These are phyloP conservation scores for Ptychobarbus kaznakovi DNA, from an alignment of 2,797 vertebrate species.

Conservation along the genomic window DNA sequence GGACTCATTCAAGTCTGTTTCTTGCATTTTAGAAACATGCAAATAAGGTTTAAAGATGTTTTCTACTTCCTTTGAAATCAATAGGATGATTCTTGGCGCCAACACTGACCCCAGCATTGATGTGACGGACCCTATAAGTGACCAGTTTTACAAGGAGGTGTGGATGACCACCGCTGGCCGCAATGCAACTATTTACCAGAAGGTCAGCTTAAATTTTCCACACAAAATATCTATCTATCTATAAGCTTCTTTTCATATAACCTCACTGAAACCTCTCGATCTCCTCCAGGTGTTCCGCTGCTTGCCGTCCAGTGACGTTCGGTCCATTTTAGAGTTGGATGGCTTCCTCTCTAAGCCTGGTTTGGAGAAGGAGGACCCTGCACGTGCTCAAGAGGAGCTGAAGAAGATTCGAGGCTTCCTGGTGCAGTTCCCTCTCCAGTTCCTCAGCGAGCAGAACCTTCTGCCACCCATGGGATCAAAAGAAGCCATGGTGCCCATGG, in stretches of 20 bases:
- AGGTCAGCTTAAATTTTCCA: slow-evolving; percentile 57
- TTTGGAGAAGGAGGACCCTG: slow-evolving; percentile 84
- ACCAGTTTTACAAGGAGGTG: slow-evolving; percentile 95
- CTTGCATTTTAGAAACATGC: background rate
- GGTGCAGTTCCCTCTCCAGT: slow-evolving; percentile 94
- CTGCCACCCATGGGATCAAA: slow-evolving; percentile 93
- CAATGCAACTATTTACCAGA: slow-evolving; percentile 93
- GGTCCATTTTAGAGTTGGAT: slow-evolving; percentile 85
- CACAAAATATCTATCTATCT: background rate
- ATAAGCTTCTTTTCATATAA: background rate
- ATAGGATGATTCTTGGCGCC: slow-evolving; percentile 87
- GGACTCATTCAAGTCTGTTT: slow-evolving; percentile 14
- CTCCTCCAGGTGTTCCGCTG: slow-evolving; percentile 90
- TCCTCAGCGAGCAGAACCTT: slow-evolving; percentile 89
- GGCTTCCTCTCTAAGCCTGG: slow-evolving; percentile 82
- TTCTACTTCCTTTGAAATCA: slow-evolving; percentile 1
- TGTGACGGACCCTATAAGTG: slow-evolving; percentile 89
- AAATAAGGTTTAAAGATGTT: background rate
- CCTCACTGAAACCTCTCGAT: background rate
- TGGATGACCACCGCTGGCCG: slow-evolving; percentile 90
- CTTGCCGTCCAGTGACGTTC: slow-evolving; percentile 92
- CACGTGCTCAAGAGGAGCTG: slow-evolving; percentile 86
- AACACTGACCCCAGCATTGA: slow-evolving; percentile 79
- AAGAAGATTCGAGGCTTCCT: slow-evolving; percentile 94
- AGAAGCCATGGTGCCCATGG: slow-evolving; percentile 95